phyloP scores from a whole-genome alignment of 1,140 invertebrate species.

The Drosophila littoralis region DNA sequence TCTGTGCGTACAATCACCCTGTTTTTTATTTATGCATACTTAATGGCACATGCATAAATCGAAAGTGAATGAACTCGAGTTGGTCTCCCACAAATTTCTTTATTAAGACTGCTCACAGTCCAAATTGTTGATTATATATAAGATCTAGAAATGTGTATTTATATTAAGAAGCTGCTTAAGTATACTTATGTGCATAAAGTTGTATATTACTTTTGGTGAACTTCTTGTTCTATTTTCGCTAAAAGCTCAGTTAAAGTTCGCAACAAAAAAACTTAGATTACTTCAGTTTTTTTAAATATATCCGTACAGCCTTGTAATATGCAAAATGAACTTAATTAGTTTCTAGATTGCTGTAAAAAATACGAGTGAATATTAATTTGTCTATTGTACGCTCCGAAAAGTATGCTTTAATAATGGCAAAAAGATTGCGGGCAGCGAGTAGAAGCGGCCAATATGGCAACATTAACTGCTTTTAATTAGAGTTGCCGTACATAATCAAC shows the following conservation, averaged over 20 bases:
- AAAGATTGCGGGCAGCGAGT: slow-evolving; percentile 24
- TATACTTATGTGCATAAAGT: no score
- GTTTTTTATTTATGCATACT: not conserved
- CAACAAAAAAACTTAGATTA: no score
- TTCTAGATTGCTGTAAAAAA: not conserved
- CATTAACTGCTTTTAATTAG: slow-evolving; percentile 78
- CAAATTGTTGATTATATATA: not conserved
- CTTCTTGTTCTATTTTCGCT: no score
- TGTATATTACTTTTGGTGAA: no score
- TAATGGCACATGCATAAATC: not conserved
- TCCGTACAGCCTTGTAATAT: not conserved
- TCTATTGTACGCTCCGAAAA: slow-evolving; percentile 1
- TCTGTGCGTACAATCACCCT: not conserved
- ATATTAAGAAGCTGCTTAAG: no score
- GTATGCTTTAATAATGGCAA: slow-evolving; percentile 49
- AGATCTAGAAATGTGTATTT: no score
- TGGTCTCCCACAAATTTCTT: no score
- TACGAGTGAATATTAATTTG: slow-evolving; percentile 33
- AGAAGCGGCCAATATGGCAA: slow-evolving; percentile 26
- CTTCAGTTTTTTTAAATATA: not conserved
- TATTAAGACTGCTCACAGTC: no score
- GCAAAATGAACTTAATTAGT: not conserved
- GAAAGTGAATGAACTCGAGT: not conserved
- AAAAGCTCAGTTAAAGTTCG: no score
- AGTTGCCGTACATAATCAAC: slow-evolving; percentile 68